Evolutionary conservation across 2,113 vertebrate species (phyloP).

Genomic region (Elaphurus davidianus): DNA sequence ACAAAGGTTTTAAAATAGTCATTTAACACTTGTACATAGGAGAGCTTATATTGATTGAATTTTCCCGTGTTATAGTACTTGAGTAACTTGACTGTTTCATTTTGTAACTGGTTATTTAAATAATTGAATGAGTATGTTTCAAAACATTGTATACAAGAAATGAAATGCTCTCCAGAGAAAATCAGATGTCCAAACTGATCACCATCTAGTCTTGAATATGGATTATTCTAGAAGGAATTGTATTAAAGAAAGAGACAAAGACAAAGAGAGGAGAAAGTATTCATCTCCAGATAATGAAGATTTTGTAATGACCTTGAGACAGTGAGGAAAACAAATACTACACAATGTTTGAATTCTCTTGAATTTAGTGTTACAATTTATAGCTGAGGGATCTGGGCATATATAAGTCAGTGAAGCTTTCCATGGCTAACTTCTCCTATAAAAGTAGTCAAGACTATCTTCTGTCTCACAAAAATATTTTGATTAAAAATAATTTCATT

Average conservation of each 20-base stretch:
- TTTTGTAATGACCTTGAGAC: not conserved
- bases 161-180: constrained; percentile 33
- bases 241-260: not conserved
- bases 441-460: not conserved
- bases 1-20: constrained; percentile 73
- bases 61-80: constrained; percentile 48
- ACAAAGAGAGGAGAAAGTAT: not conserved
- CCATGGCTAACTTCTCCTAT: not conserved
- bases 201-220: not conserved
- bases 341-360: not conserved
- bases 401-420: not conserved
- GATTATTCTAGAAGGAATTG: not conserved
- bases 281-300: not conserved
- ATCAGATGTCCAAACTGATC: not conserved
- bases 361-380: not conserved
- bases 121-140: constrained; percentile 31
- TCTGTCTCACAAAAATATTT: not conserved
- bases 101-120: constrained; percentile 51
- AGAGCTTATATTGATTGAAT: constrained; percentile 47
- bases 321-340: not conserved
- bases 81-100: constrained; percentile 33
- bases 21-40: constrained; percentile 77
- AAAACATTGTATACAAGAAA: not conserved
- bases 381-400: not conserved
- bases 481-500: constrained; percentile 12